A percentile compares a stretch with the other conserved stretches of the same genome.
Conservation (phyloP, 2,888 invertebrate species). For the Ditula angustiorana region DNA sequence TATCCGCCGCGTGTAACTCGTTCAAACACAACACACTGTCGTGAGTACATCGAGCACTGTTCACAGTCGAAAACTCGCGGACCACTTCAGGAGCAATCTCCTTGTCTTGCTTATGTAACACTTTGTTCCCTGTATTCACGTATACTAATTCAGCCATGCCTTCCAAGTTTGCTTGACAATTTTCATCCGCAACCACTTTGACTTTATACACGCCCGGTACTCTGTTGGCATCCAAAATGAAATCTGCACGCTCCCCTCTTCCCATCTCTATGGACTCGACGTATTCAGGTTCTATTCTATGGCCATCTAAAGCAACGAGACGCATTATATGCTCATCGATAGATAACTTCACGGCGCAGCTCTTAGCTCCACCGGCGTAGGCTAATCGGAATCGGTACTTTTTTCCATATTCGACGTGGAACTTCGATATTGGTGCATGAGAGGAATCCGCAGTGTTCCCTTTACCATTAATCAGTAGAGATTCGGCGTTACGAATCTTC, state of each 20-base stretch:
- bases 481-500: conserved; percentile 73
- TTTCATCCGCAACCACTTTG: conserved; percentile 79
- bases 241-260: conserved; percentile 91
- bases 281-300: conserved; percentile 85
- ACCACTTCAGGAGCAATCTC: conserved; percentile 51
- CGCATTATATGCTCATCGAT: conserved; percentile 88
- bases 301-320: conserved; percentile 90
- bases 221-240: conserved; percentile 88
- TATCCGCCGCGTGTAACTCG: conserved; percentile 82
- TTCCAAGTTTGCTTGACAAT: conserved; percentile 77
- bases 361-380: conserved; percentile 88
- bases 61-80: conserved; percentile 74
- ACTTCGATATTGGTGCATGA: conserved; percentile 74
- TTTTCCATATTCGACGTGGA: conserved; percentile 84
- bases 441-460: conserved; percentile 76
- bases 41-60: conserved; percentile 73
- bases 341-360: conserved; percentile 88
- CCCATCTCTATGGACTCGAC: conserved; percentile 85
- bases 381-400: conserved; percentile 88
- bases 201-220: conserved; percentile 86
- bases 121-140: conserved; percentile 58
- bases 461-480: conserved; percentile 88
- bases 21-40: conserved; percentile 84
- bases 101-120: conserved; percentile 67
- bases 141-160: conserved; percentile 85